Evolutionary conservation across 92 coral and sea anemone genomes (phyloP).

Genomic region (Zoanthus solanderi): DNA sequence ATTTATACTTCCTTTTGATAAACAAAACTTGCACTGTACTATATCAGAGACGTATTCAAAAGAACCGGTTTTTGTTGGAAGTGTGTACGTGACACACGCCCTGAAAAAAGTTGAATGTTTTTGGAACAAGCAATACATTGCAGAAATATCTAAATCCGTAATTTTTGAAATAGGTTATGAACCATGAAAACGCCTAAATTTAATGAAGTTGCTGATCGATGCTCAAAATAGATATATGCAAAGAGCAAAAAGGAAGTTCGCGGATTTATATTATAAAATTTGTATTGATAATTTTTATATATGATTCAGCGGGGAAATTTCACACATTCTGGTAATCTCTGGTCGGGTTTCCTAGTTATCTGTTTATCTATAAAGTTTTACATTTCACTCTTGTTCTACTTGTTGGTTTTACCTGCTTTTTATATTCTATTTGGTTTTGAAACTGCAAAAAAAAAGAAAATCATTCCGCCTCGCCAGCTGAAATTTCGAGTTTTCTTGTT

Average conservation of each 20-base stretch:
- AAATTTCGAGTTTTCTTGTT: slow-evolving; percentile 14
- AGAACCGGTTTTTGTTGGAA: not conserved
- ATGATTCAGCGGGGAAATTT: not conserved
- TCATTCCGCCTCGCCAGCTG: not conserved
- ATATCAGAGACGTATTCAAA: not conserved
- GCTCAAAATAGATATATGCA: too few species aligned
- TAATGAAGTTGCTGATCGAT: too few species aligned
- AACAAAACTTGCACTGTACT: too few species aligned
- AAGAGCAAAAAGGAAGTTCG: not conserved
- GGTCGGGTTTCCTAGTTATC: too few species aligned
- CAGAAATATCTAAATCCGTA: not conserved
- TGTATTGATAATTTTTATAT: not conserved
- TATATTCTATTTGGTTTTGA: not conserved
- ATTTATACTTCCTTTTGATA: too few species aligned
- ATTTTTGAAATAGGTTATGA: not conserved
- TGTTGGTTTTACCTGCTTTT: not conserved
- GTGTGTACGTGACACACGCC: slow-evolving; percentile 23
- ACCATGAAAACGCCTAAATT: too few species aligned
- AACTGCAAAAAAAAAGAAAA: slow-evolving; percentile 5
- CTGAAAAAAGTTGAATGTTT: not conserved
- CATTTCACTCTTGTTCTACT: not conserved
- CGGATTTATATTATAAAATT: not conserved
- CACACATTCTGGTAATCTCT: not conserved
- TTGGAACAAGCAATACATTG: not conserved
- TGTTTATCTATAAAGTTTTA: not conserved